Evolutionary conservation across 2,888 invertebrate genomes (phyloP).

Genomic region (Drosophila robusta): DNA sequence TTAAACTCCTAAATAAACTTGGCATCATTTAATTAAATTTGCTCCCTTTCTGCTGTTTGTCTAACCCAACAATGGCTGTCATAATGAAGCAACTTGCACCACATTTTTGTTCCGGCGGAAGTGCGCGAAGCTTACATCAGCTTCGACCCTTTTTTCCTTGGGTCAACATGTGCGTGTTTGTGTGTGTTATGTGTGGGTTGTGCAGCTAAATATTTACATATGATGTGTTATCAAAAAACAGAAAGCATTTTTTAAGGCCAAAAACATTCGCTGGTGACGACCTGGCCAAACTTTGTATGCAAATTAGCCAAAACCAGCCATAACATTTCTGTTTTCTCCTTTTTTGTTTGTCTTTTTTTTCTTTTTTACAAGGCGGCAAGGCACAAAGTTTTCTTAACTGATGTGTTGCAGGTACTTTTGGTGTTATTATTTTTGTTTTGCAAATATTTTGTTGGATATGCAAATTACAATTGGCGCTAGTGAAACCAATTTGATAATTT

Average conservation of each 20-base stretch:
- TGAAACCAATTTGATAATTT: slow-evolving; percentile 45
- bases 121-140: slow-evolving; percentile 36
- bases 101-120: slow-evolving; percentile 54
- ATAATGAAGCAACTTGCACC: slow-evolving; percentile 68
- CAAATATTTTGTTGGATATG: slow-evolving; percentile 59
- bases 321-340: slow-evolving; percentile 25
- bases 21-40: slow-evolving; percentile 58
- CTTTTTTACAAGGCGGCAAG: slow-evolving; percentile 22
- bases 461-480: slow-evolving; percentile 53
- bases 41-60: slow-evolving; percentile 42
- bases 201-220: slow-evolving; percentile 58
- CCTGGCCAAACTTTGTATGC: slow-evolving; percentile 52
- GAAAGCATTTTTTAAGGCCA: slow-evolving; percentile 22
- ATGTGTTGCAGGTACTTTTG: slow-evolving; percentile 12
- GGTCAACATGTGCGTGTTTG: slow-evolving; percentile 36
- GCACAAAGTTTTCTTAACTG: slow-evolving; percentile 42
- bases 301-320: slow-evolving; percentile 51
- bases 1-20: slow-evolving; percentile 29
- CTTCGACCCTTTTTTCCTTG: slow-evolving; percentile 39
- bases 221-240: slow-evolving; percentile 64
- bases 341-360: not conserved
- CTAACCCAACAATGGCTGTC: slow-evolving; percentile 49
- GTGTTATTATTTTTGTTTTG: slow-evolving; percentile 21
- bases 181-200: not conserved
- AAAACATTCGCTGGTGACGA: slow-evolving; percentile 16